Evolutionary conservation across 2,797 vertebrate genomes (phyloP).

Genomic region (Scolopax bukidnonensis): DNA sequence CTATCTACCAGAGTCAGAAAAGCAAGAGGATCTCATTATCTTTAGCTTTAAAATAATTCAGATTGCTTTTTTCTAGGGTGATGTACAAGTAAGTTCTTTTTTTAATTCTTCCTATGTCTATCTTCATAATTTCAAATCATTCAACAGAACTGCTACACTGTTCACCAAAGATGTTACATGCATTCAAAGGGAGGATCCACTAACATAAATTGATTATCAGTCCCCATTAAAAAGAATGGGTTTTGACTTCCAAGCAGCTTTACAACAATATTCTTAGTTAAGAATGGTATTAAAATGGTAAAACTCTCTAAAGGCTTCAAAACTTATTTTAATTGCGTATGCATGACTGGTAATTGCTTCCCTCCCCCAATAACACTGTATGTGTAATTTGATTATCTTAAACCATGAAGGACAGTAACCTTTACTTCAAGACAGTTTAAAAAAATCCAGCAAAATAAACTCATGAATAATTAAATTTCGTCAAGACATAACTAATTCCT

Average conservation of each 20-base stretch:
- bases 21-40: neutral
- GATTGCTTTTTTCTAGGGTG: neutral
- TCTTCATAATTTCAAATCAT: neutral
- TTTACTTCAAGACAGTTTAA: neutral
- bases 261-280: neutral
- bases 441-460: slow-evolving; percentile 22
- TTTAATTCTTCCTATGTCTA: neutral
- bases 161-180: neutral
- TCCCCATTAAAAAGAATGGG: neutral
- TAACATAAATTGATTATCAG: neutral
- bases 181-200: neutral
- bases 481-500: slow-evolving; percentile 15
- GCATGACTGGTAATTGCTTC: slow-evolving; percentile 32
- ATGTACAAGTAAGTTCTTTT: neutral
- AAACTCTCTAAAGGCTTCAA: slow-evolving; percentile 12
- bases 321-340: slow-evolving; percentile 45
- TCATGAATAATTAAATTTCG: slow-evolving; percentile 38
- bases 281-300: neutral
- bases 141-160: neutral
- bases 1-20: neutral
- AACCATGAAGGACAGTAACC: slow-evolving; percentile 47
- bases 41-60: neutral
- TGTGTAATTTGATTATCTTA: slow-evolving; percentile 50
- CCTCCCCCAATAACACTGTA: neutral
- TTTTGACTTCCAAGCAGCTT: neutral